Evolutionary conservation across 2,888 invertebrate genomes (phyloP).

Genomic region (Eutolmus rufibarbis): DNA sequence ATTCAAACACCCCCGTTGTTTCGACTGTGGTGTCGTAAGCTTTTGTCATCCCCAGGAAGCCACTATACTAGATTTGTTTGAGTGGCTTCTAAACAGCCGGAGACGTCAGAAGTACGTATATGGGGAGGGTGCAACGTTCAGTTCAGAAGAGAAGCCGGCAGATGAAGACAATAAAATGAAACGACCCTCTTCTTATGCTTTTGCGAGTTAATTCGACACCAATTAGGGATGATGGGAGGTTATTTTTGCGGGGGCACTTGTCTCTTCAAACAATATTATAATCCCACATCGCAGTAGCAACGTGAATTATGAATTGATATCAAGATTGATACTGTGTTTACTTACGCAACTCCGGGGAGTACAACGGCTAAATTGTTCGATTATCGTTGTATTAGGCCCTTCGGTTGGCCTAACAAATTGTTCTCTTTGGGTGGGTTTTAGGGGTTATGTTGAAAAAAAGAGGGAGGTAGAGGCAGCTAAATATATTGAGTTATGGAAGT

Average conservation of each 20-base stretch:
- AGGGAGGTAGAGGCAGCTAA: conserved; percentile 15
- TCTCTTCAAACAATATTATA: conserved; percentile 9
- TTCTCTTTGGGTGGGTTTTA: conserved; percentile 32
- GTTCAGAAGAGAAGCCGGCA: background rate
- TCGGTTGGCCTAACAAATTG: conserved; percentile 45
- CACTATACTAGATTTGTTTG: conserved; percentile 35
- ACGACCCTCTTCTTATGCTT: conserved; percentile 45
- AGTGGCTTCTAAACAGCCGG: background rate
- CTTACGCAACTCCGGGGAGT: conserved; percentile 37
- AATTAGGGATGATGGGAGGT: conserved; percentile 61
- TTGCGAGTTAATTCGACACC: conserved; percentile 61
- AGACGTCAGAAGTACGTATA: background rate
- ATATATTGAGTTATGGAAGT: conserved; percentile 45
- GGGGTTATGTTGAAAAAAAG: background rate
- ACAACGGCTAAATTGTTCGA: conserved; percentile 2
- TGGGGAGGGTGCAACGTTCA: background rate
- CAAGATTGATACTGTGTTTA: conserved; percentile 57
- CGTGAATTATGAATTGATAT: conserved; percentile 64
- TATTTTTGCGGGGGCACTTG: conserved; percentile 43
- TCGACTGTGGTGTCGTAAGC: conserved; percentile 35
- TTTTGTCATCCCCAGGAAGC: conserved; percentile 37
- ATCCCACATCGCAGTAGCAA: conserved; percentile 54
- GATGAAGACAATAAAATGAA: conserved; percentile 49
- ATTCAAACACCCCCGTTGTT: conserved; percentile 20
- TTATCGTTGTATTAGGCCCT: background rate